Evolutionary conservation across 1,140 invertebrate species (phyloP).

Genomic region (Kradibia gibbosae): DNA sequence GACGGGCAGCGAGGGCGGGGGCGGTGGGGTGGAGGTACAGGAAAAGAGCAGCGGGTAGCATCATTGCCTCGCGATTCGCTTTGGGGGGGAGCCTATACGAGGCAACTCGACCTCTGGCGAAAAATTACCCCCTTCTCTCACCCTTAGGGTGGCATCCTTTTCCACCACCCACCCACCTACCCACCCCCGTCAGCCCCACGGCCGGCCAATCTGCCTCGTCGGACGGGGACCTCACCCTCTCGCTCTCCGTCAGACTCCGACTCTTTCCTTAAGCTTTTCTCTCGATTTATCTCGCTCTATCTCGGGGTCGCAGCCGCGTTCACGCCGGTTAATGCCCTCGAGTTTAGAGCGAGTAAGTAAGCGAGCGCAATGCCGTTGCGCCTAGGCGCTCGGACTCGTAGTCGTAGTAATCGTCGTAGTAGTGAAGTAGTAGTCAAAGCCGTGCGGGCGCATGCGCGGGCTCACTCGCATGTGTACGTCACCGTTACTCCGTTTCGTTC

Average conservation of each 20-base stretch:
- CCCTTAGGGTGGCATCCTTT: too few species aligned
- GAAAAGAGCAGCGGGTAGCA: slow-evolving; percentile 25
- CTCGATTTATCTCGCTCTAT: slow-evolving; percentile 13
- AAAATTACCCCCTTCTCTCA: too few species aligned
- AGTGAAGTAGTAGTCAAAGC: neutral
- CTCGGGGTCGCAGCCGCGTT: slow-evolving; percentile 63
- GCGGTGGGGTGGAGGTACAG: neutral
- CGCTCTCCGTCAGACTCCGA: neutral
- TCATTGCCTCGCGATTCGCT: too few species aligned
- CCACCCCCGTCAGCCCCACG: slow-evolving; percentile 19
- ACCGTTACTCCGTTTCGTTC: slow-evolving; percentile 70
- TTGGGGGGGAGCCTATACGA: too few species aligned
- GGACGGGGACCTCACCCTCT: neutral
- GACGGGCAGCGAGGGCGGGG: neutral
- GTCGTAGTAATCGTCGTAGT: neutral
- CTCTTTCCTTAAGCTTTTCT: neutral
- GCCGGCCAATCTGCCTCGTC: slow-evolving; percentile 20
- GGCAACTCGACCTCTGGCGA: too few species aligned
- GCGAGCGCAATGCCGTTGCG: slow-evolving; percentile 42
- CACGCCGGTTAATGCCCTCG: slow-evolving; percentile 70
- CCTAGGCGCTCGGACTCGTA: slow-evolving; percentile 30
- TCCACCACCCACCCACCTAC: too few species aligned
- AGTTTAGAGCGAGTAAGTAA: slow-evolving; percentile 33
- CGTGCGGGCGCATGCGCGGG: slow-evolving; percentile 59
- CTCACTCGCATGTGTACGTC: slow-evolving; percentile 66